These are phyloP conservation scores for Euspilapteryx auroguttella DNA, from an alignment of 2,888 invertebrate genomes.

Conservation along the genomic window DNA sequence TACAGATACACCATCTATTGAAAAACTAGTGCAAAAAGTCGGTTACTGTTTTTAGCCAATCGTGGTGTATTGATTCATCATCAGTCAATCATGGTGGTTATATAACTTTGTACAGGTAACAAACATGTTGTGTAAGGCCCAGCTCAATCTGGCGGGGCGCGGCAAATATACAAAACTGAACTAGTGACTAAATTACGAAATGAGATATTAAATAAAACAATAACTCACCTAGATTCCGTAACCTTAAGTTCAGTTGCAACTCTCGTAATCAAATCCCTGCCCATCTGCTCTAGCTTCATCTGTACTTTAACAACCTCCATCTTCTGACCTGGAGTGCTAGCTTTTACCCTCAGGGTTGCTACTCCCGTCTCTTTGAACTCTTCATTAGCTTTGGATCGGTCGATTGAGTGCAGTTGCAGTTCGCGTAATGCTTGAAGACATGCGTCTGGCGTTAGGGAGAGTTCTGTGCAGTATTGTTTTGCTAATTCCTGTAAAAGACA, in stretches of 20 bases:
- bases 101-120: background rate
- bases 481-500: conserved; percentile 60
- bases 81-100: background rate
- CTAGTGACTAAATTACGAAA: too few species aligned
- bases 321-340: conserved; percentile 54
- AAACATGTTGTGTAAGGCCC: background rate
- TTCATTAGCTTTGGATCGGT: conserved; percentile 70
- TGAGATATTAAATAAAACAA: background rate
- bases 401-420: conserved; percentile 70
- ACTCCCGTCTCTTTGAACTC: conserved; percentile 71
- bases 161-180: too few species aligned
- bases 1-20: too few species aligned
- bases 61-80: too few species aligned
- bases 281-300: conserved; percentile 51
- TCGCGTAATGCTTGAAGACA: conserved; percentile 61
- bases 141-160: too few species aligned
- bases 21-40: too few species aligned
- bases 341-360: conserved; percentile 72
- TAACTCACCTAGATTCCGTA: conserved; percentile 28
- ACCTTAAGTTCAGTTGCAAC: conserved; percentile 52
- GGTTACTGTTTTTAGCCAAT: too few species aligned
- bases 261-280: conserved; percentile 54
- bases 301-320: conserved; percentile 55
- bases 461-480: conserved; percentile 50
- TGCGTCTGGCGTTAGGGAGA: conserved; percentile 51